These are phyloP conservation scores for Isurus oxyrinchus DNA, from an alignment of 2,113 vertebrate species.

Conservation along the genomic window DNA sequence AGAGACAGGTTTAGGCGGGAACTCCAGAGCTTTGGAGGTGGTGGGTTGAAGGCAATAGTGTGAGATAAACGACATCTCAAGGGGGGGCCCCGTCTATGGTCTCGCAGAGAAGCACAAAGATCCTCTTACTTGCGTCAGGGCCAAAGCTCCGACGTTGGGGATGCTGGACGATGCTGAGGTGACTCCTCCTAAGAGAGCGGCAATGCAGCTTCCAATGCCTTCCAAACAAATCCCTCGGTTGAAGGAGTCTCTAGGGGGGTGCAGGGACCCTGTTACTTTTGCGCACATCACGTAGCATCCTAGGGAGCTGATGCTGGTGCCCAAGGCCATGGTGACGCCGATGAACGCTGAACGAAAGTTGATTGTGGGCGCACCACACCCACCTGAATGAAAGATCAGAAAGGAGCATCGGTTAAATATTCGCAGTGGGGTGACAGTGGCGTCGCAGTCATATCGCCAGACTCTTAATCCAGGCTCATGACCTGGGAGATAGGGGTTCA, in stretches of 20 bases:
- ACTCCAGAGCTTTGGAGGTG: neutral
- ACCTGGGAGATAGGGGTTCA: too few species aligned
- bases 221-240: constrained; percentile 67
- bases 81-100: neutral
- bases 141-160: constrained; percentile 56
- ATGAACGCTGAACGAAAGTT: constrained; percentile 54
- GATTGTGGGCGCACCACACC: constrained; percentile 60
- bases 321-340: constrained; percentile 62
- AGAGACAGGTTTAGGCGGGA: too few species aligned
- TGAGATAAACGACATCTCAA: neutral
- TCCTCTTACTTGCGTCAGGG: constrained; percentile 64
- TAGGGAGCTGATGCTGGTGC: constrained; percentile 62
- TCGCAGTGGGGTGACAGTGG: too few species aligned
- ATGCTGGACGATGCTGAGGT: constrained; percentile 64
- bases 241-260: constrained; percentile 51
- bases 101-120: neutral
- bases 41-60: neutral
- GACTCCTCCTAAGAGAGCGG: constrained; percentile 61
- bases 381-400: constrained; percentile 47
- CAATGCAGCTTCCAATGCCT: constrained; percentile 64
- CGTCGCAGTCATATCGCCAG: too few species aligned
- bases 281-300: constrained; percentile 65
- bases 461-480: too few species aligned
- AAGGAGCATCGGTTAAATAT: neutral
- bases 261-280: constrained; percentile 51